phyloP scores from a whole-genome alignment of 2,888 invertebrate species.

The Lasioglossum vierecki region DNA sequence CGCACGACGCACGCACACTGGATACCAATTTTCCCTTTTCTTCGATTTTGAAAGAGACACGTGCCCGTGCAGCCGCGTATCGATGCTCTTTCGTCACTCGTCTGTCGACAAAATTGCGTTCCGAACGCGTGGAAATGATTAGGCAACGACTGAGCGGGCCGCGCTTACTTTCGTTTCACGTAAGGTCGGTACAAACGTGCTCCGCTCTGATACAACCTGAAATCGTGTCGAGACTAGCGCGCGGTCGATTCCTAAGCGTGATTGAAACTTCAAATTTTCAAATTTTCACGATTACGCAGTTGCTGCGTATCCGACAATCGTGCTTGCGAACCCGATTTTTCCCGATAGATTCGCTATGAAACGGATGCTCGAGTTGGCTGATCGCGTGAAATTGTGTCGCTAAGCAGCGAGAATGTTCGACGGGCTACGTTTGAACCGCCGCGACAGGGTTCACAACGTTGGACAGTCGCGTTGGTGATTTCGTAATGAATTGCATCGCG shows the following conservation, averaged over 20 bases:
- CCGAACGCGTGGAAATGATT: constrained; percentile 18
- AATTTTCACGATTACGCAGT: too few species aligned
- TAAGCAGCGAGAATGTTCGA: background rate
- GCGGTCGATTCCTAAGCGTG: background rate
- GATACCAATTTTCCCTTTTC: background rate
- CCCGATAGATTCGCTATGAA: background rate
- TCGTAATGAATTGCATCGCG: constrained; percentile 19
- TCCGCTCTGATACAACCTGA: constrained; percentile 22
- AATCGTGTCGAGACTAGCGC: constrained; percentile 11
- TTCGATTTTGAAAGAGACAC: constrained; percentile 31
- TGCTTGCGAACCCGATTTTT: background rate
- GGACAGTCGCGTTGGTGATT: background rate
- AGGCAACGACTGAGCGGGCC: constrained; percentile 34
- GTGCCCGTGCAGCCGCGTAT: background rate
- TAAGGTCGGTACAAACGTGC: constrained; percentile 19
- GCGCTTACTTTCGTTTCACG: constrained; percentile 66
- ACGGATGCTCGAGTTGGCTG: background rate
- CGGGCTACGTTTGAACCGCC: background rate
- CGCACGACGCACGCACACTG: background rate
- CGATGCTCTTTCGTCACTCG: constrained; percentile 42
- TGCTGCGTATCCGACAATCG: background rate
- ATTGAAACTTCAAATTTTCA: background rate
- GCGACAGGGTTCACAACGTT: constrained; percentile 14
- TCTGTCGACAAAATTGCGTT: constrained; percentile 39
- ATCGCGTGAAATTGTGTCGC: background rate